These are phyloP conservation scores for Gila robusta DNA, from an alignment of 2,797 vertebrate genomes.

Conservation along the genomic window DNA sequence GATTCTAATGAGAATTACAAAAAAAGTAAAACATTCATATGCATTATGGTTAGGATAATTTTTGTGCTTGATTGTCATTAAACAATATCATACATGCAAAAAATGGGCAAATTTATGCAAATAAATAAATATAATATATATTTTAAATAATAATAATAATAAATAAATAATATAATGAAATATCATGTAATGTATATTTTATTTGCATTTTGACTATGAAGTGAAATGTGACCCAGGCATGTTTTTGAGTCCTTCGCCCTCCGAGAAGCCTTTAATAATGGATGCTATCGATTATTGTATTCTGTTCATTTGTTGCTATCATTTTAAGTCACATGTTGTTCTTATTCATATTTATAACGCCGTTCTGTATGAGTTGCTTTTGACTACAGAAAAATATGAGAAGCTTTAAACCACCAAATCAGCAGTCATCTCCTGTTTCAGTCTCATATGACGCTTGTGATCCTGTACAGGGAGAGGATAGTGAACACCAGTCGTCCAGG, in stretches of 20 bases:
- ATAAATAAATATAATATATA: neutral
- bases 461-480: slow-evolving; percentile 85
- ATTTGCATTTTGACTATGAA: neutral
- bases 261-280: neutral
- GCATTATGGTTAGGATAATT: neutral
- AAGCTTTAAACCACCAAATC: neutral
- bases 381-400: slow-evolving; percentile 1
- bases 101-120: neutral
- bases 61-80: neutral
- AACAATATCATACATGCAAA: neutral
- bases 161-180: neutral
- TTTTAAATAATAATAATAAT: too few relatives aligned
- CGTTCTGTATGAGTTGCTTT: neutral
- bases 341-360: neutral
- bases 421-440: slow-evolving; percentile 29
- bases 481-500: slow-evolving; percentile 92
- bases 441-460: neutral
- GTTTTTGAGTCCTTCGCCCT: neutral
- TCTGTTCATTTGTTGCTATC: slow-evolving; percentile 6
- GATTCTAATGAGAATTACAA: neutral
- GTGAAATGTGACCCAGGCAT: neutral
- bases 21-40: neutral
- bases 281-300: neutral
- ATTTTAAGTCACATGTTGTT: slow-evolving; percentile 2
- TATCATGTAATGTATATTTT: neutral